Evolutionary conservation across 2,797 vertebrate genomes (phyloP).

Genomic region (Anguilla pacifica): DNA sequence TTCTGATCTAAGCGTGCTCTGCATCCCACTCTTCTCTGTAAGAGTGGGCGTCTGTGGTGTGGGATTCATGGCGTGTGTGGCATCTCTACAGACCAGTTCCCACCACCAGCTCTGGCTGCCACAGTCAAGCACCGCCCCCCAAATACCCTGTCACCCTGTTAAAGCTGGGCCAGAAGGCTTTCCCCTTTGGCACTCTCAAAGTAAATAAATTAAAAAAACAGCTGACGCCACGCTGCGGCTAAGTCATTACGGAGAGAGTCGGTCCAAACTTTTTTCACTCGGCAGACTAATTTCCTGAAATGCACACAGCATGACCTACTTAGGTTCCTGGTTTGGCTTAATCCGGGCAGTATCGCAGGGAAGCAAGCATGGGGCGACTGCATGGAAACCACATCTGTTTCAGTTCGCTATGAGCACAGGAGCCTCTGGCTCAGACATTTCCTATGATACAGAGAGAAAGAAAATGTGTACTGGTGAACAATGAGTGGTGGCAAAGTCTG

Average conservation of each 20-base stretch:
- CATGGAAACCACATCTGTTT: slow-evolving; percentile 55
- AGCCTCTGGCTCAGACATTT: slow-evolving; percentile 58
- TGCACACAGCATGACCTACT: slow-evolving; percentile 57
- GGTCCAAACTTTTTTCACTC: slow-evolving; percentile 39
- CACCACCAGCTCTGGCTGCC: slow-evolving; percentile 26
- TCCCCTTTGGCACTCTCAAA: slow-evolving; percentile 32
- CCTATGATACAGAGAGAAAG: slow-evolving; percentile 49
- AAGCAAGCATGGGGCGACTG: slow-evolving; percentile 59
- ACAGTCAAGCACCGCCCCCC: slow-evolving; percentile 31
- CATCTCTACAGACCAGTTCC: slow-evolving; percentile 37
- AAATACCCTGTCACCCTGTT: slow-evolving; percentile 37
- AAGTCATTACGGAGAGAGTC: slow-evolving; percentile 49
- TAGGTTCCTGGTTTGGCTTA: slow-evolving; percentile 44
- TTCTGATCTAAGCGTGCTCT: background rate
- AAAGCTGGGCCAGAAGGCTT: slow-evolving; percentile 42
- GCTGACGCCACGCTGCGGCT: slow-evolving; percentile 31
- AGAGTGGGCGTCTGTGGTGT: slow-evolving; percentile 34
- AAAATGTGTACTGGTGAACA: background rate
- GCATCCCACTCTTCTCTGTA: background rate
- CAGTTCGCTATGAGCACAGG: slow-evolving; percentile 60
- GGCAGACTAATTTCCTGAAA: slow-evolving; percentile 37
- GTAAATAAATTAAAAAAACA: slow-evolving; percentile 31
- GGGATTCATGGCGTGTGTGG: slow-evolving; percentile 53
- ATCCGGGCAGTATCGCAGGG: slow-evolving; percentile 60
- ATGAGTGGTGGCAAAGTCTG: slow-evolving; percentile 41